Evolutionary conservation across 2,797 vertebrate species (phyloP), one percentile per base, ranked within the genome.

Genomic region (Philypnodon macrostomus): DNA sequence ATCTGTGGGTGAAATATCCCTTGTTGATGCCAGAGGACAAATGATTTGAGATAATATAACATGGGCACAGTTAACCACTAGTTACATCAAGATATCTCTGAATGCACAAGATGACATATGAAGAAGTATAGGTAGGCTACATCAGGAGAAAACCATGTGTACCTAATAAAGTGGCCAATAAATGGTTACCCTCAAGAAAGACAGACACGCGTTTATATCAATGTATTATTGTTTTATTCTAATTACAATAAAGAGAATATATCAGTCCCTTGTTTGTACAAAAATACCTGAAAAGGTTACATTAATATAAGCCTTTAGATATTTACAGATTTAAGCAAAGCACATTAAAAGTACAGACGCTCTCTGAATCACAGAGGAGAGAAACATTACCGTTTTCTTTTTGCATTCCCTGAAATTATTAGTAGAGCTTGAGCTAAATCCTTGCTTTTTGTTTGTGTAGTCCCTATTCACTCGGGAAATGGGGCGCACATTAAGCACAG

Each of bases 241-340:
- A 96, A 89, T 91, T 91, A 93, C 92, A 95, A 93, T 93, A 93
- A 95, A 95, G 91, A 96, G 91, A 96, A 93, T 92, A 90, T 88
- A 93, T 92, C 94, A 93, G 90, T 94, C 93, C 92, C 92, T 95
- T 93, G 90, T 93, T 93, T 94, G 91, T 98, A 97, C 93, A 98
- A 97, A 98, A 97, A 97, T 96, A 96, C 93, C 93, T 93, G 92
- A 96, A 97, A 87, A 91, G 91, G 92, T 93, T 93, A 95, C 92
- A 94, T 93, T 93, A 92, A 79, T 90, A 92, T 88, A 90, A 93
- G 91, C 91, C 87, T 91, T 92, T 88, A 92, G 85, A 88, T 92
- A 94, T 94, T 87, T 94, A 96, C 94, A 95, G 75, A 91, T 89
- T 85, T 85, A 93, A 93, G 91, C 90, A 92, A 93, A 93, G 89